These are phyloP conservation scores for Gymnogyps californianus DNA, from an alignment of 2,113 vertebrate species.

Conservation along the genomic window DNA sequence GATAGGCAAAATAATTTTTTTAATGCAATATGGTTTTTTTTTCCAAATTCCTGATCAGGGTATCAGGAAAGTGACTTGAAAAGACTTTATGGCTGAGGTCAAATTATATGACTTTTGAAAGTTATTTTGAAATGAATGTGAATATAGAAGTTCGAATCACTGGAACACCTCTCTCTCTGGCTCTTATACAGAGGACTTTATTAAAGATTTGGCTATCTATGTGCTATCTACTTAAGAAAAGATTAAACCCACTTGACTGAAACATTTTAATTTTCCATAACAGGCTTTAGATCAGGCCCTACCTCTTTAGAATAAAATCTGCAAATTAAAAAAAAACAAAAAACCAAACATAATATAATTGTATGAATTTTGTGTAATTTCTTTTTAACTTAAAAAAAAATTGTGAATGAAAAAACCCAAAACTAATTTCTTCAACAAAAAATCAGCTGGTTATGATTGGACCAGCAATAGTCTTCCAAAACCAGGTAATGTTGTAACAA, in stretches of 20 bases:
- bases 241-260: not conserved
- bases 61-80: not conserved
- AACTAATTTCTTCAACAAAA: not conserved
- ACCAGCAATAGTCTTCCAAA: not conserved
- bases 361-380: not conserved
- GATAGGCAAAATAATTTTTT: not conserved
- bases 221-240: not conserved
- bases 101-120: not conserved
- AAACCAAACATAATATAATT: not conserved
- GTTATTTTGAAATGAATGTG: not conserved
- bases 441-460: not conserved
- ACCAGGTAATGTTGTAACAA: not conserved
- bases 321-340: not conserved
- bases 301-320: not conserved
- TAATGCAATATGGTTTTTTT: not conserved
- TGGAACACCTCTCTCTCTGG: not conserved
- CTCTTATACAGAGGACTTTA: not conserved
- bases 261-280: not conserved
- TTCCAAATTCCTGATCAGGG: fast-evolving
- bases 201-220: not conserved
- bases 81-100: not conserved
- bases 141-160: not conserved
- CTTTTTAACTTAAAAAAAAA: not conserved
- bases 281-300: not conserved
- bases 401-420: not conserved